These are phyloP conservation scores for Matsumurasca onukii DNA, from an alignment of 1,140 invertebrate species.

Conservation along the genomic window DNA sequence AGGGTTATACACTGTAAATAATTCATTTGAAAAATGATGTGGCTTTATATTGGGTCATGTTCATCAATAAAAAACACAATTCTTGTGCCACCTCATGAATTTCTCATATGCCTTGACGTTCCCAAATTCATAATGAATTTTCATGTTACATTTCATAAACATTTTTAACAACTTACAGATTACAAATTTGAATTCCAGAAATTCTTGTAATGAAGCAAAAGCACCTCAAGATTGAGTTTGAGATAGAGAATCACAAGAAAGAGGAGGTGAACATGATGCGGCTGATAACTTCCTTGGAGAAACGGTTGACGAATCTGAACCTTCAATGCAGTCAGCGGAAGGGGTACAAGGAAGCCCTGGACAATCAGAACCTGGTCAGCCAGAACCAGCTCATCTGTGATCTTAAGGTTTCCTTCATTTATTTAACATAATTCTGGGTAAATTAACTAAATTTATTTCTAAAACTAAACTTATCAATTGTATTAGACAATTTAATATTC, in stretches of 20 bases:
- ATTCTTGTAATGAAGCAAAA: conserved; percentile 74
- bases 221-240: conserved; percentile 63
- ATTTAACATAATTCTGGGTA: not conserved
- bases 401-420: conserved; percentile 47
- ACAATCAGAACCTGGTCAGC: conserved; percentile 57
- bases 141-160: too few relatives aligned
- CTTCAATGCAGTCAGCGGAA: conserved; percentile 38
- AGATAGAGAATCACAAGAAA: conserved; percentile 57
- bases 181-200: conserved; percentile 51
- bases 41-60: too few relatives aligned
- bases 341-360: conserved; percentile 50
- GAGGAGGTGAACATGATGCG: conserved; percentile 58
- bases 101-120: too few relatives aligned
- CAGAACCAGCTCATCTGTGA: conserved; percentile 57
- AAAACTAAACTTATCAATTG: too few relatives aligned
- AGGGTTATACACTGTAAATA: too few relatives aligned
- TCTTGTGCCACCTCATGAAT: too few relatives aligned
- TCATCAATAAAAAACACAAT: too few relatives aligned
- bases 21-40: too few relatives aligned
- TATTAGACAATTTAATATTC: too few relatives aligned
- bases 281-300: conserved; percentile 59
- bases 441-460: not conserved
- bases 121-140: too few relatives aligned
- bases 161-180: too few relatives aligned
- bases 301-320: conserved; percentile 60